Evolutionary conservation across 92 coral and sea anemone genomes (phyloP), one percentile per base, ranked within the genome.

Genomic region (Micromussa lordhowensis): DNA sequence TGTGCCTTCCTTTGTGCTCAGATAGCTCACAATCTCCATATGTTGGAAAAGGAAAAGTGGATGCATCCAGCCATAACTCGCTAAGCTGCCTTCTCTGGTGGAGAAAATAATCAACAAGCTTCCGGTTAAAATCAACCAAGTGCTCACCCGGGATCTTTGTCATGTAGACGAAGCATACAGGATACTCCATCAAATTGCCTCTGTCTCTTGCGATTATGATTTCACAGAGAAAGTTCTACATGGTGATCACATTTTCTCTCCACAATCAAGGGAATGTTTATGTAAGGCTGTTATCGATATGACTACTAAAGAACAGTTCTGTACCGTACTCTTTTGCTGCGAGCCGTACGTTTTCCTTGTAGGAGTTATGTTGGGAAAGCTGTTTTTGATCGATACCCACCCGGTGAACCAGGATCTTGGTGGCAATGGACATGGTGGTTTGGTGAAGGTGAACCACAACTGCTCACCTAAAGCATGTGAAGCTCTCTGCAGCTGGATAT

Each of bases 261-360:
- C 48, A 69, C 44, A 68, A 40, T 66, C 86, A 82, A 82, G 87
- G 63, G 40, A 83, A 83, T 83, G 77, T 83, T 26, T 69, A 69
- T 9, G 38, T 21, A 68, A 68, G 68, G 36, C 55, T 63, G 44
- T 83, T 0, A 73, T 3, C 30, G 79, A 83, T 69, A 69, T 83
- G 38, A 26, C 24, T 48, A 48, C 24, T 48, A 69, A 69, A 54
- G 79, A 38, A 30, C 51, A 73, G 44, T 83, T 69, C 38, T 69
- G 30, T 53, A 83, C 87, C 28, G 87, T 34, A 83, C 48, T 83
- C 7, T 83, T 82, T 82, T 83, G 87, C 87, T 85, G 88, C 48
- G 81, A 75, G 36, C 88, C 83, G 57, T 85, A 72, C 83, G 83
- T 85, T 61, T 75, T 32, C 72, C 80, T 85, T 72, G 59, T 75